These are phyloP conservation scores for Oceanodroma tethys DNA, from an alignment of 2,113 vertebrate genomes.

Conservation along the genomic window DNA sequence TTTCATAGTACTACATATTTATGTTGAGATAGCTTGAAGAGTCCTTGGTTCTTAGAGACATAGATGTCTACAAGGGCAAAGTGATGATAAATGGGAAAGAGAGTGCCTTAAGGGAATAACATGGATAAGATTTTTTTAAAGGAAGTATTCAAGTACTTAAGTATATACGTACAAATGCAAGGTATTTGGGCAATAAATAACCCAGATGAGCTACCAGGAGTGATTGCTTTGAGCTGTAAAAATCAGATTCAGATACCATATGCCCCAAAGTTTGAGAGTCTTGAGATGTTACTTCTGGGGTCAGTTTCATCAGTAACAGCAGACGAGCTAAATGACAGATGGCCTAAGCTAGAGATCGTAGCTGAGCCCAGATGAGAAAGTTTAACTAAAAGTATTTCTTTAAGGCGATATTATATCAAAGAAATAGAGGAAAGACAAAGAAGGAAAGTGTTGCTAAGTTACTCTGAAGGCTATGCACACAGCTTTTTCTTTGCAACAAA, in stretches of 20 bases:
- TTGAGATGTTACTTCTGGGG: background rate
- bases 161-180: background rate
- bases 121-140: background rate
- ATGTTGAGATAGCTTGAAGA: background rate
- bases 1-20: background rate
- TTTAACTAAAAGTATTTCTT: background rate
- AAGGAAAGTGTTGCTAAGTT: background rate
- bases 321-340: background rate
- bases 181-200: conserved; percentile 2
- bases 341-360: background rate
- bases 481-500: background rate
- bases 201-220: background rate
- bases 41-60: background rate
- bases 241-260: background rate
- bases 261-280: background rate
- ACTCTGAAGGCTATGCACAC: background rate
- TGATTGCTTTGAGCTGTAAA: background rate
- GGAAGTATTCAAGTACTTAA: background rate
- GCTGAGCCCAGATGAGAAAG: background rate
- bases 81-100: background rate
- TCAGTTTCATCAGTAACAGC: background rate
- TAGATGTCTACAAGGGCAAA: background rate
- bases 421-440: background rate
- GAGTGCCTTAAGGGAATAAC: background rate
- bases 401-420: background rate